Evolutionary conservation across 2,797 vertebrate genomes (phyloP).

Genomic region (Caiman crocodilus): DNA sequence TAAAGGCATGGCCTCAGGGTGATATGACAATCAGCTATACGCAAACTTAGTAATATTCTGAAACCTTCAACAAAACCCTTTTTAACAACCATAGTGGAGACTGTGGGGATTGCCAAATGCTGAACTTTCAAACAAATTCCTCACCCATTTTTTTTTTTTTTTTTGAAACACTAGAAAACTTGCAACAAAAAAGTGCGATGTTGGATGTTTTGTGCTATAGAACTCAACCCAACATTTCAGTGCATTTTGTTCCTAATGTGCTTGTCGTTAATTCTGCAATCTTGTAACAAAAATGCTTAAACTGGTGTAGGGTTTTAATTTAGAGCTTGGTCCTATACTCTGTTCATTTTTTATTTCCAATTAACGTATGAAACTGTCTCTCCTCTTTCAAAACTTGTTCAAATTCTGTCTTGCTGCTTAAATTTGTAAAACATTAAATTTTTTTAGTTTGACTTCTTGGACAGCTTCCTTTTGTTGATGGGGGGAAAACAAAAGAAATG

Average conservation of each 20-base stretch:
- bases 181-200: neutral
- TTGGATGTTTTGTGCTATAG: slow-evolving; percentile 3
- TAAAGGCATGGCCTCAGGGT: rapidly evolving
- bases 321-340: slow-evolving; percentile 58
- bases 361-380: slow-evolving; percentile 47
- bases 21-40: neutral
- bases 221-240: neutral
- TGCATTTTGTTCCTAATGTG: slow-evolving; percentile 59
- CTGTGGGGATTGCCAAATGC: neutral
- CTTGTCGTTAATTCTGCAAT: slow-evolving; percentile 54
- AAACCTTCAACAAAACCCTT: neutral
- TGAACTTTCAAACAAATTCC: neutral
- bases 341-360: slow-evolving; percentile 71
- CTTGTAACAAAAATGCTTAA: slow-evolving; percentile 66
- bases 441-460: slow-evolving; percentile 52
- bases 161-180: neutral
- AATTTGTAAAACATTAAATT: slow-evolving; percentile 68
- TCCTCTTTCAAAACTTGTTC: slow-evolving; percentile 66
- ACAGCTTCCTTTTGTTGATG: slow-evolving; percentile 52
- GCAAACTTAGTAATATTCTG: neutral
- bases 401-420: slow-evolving; percentile 63
- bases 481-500: neutral
- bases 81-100: neutral
- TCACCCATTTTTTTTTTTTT: neutral
- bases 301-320: slow-evolving; percentile 58